Evolutionary conservation across 2,888 invertebrate species (phyloP), one percentile per base, ranked within the genome.

Genomic region (Agrilus cyanescens): DNA sequence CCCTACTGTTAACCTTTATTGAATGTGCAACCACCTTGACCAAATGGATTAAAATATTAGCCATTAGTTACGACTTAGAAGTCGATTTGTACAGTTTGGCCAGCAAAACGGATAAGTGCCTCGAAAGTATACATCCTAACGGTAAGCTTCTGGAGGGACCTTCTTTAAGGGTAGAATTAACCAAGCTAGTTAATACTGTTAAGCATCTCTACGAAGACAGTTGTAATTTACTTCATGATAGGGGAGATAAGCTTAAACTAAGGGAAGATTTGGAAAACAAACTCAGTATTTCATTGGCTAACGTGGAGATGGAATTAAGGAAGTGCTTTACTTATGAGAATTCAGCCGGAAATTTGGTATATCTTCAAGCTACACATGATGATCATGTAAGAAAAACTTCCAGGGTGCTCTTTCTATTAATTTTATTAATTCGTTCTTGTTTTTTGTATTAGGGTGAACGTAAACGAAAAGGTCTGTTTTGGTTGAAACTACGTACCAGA

Each of bases 21-120:
- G 91, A 93, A 61, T 83, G 84, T 25, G 76, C 86, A 38, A 84
- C 85, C 44, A 81, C 83, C 1, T 73, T 93, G n/a, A 84, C 89
- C n/a, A 87, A 89, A 67, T 85, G 82, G 75, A 85, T 84, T 3
- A 73, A 78, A 62, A 48, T 70, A 53, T 57, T 82, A 31, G 76
- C 80, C 33, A 78, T 82, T 50, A 79, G 78, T 14, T 76, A 84
- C 64, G 76, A 78, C 32, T 65, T 85, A 31, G 83, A 84, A 53
- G 74, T 77, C n/a, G 80, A 83, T 57, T 72, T 89, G 25, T 84
- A 85, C 61, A 74, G 80, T 38, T 68, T 83, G 39, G 88, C 89
- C 12, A 75, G 80, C 37, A 78, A 83, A 49, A 77, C 81, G 2
- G 75, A 79, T n/a, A 69, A 72, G 18, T 75, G 76, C 47, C 64